phyloP scores from a whole-genome alignment of 2,113 vertebrate species.

The Dipodomys spectabilis region DNA sequence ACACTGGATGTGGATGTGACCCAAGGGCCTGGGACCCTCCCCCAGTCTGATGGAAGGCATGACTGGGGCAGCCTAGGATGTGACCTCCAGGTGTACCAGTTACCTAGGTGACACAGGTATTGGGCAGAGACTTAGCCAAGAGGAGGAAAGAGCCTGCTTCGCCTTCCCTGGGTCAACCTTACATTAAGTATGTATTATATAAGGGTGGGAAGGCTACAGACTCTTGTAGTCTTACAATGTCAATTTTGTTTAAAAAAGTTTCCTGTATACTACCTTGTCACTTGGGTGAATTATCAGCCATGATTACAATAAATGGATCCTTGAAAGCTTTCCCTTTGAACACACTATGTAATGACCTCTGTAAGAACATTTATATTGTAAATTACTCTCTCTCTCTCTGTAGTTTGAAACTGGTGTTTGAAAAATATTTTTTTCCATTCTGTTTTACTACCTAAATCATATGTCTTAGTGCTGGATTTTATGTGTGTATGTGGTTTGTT shows the following conservation, averaged over 20 bases:
- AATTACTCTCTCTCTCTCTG: neutral
- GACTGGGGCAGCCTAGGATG: too few relatives aligned
- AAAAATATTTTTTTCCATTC: neutral
- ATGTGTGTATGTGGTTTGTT: too few relatives aligned
- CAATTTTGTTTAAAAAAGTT: neutral
- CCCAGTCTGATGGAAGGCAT: too few relatives aligned
- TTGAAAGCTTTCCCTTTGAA: neutral
- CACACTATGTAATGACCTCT: neutral
- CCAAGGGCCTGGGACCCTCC: too few relatives aligned
- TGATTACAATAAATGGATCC: neutral
- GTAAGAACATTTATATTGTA: neutral
- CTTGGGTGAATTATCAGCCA: neutral
- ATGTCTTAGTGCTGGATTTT: too few relatives aligned
- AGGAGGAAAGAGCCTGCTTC: too few relatives aligned
- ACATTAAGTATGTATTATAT: too few relatives aligned
- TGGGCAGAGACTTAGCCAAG: too few relatives aligned
- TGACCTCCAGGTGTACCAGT: too few relatives aligned
- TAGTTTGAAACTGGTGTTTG: neutral
- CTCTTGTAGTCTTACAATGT: neutral
- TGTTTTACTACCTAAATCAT: neutral
- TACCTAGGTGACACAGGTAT: too few relatives aligned
- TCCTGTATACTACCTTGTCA: neutral
- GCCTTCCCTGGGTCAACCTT: too few relatives aligned
- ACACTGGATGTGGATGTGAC: too few relatives aligned
- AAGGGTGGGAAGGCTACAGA: neutral